Base-by-base conservation (phyloP, 1,140 invertebrate species). In the Drosophila nebulosa region DNA sequence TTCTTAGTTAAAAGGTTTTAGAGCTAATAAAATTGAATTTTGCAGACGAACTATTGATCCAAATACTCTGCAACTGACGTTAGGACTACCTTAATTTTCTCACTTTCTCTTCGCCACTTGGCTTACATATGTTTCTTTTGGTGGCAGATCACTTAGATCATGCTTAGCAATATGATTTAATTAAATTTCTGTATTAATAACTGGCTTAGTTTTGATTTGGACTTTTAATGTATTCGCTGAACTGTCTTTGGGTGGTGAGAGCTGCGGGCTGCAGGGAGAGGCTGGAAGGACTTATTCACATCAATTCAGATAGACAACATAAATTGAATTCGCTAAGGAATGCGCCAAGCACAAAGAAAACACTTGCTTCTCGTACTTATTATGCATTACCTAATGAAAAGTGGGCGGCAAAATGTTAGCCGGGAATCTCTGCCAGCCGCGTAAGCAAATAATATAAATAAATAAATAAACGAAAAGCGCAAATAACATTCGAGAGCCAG, bases 401-500 rank as follows among this genome's bases (percentile, higher is more conserved):
- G 66, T 81, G 83, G 78, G 78, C 61, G 24, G 26, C 16, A 59
- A 61, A 50, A 35, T n/a, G 32, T 39, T 22, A 14, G 59, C 39
- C 32, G 21, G 21, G 18, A 35, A 32, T 32, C 9, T 35, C 9
- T 32, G 65, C 59, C 63, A 69, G 74, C 72, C 72, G 78, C 78
- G 74, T 81, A 85, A 85, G 78, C 83, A 85, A 85, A 88, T 81
- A 85, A 85, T 88, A 85, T 88, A 88, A 88, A 88, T 88, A 88
- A 88, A 85, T 84, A 79, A 84, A 84, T 88, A 88, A 88, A 83
- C 83, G 84, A 88, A 85, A 88, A 88, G 83, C 83, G 78, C 83
- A 88, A 88, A 88, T 88, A 88, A 83, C 84, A 88, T 88, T 88
- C 83, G 83, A 88, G 83, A 74, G 83, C 84, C 83, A 88, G 83